These are phyloP conservation scores for Phrynocephalus versicolor DNA, from an alignment of 2,113 vertebrate species.

Conservation along the genomic window DNA sequence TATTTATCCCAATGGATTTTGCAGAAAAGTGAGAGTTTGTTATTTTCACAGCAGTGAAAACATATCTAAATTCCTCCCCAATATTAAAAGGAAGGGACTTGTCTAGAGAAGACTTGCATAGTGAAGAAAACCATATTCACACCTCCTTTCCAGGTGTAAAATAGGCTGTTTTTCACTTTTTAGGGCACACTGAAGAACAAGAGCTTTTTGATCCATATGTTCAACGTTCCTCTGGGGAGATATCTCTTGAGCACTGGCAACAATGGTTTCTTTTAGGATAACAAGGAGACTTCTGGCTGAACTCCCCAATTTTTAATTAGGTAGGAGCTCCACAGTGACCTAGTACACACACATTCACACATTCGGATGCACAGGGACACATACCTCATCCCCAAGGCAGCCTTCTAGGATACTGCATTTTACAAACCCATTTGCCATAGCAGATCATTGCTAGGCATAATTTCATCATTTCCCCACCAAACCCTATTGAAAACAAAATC, in stretches of 20 bases:
- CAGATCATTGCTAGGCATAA: constrained; percentile 38
- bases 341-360: no score
- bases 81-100: background rate
- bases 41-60: background rate
- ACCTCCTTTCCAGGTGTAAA: no score
- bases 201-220: no score
- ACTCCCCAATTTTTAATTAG: no score
- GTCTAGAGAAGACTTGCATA: background rate
- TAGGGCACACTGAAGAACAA: no score
- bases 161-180: no score
- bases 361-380: no score
- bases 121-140: background rate
- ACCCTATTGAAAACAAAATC: background rate
- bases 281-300: background rate
- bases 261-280: background rate
- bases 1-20: constrained; percentile 22
- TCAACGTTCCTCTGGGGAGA: background rate
- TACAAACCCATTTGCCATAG: background rate
- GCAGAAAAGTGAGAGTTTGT: constrained; percentile 26
- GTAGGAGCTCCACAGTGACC: no score
- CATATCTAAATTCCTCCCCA: background rate
- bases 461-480: constrained; percentile 27
- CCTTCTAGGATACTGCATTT: no score
- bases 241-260: background rate
- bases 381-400: no score